Conservation (phyloP, 2,888 invertebrate genomes). For the Caenorhabditis imperialis region DNA sequence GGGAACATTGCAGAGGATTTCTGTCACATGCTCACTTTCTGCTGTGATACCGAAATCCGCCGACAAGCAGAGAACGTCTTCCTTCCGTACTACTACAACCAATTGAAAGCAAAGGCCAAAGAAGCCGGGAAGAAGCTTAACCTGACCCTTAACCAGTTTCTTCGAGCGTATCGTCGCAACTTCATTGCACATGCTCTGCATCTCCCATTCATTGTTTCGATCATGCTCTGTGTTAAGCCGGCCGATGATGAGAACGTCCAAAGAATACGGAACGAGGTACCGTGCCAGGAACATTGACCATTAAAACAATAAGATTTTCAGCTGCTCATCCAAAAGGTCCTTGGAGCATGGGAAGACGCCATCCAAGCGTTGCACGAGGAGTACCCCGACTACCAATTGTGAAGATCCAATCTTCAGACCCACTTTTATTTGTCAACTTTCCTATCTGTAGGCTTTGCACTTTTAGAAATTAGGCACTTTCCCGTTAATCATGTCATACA, state of each 20-base stretch:
- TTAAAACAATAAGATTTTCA: slow-evolving; percentile 9
- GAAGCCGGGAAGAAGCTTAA: slow-evolving; percentile 31
- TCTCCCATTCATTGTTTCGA: slow-evolving; percentile 60
- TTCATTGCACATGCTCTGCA: slow-evolving; percentile 61
- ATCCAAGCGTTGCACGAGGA: slow-evolving; percentile 49
- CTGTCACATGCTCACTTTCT: slow-evolving; percentile 59
- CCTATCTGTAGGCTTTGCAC: background rate
- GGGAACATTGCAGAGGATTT: slow-evolving; percentile 62
- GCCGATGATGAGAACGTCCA: slow-evolving; percentile 33
- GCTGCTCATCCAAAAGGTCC: slow-evolving; percentile 44
- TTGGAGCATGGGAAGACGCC: slow-evolving; percentile 61
- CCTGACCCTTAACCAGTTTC: slow-evolving; percentile 47
- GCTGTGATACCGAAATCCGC: slow-evolving; percentile 49
- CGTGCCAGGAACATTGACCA: background rate
- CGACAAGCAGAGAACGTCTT: slow-evolving; percentile 42
- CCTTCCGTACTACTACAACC: slow-evolving; percentile 51
- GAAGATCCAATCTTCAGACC: background rate
- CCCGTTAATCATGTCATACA: slow-evolving; percentile 38
- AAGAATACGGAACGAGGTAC: slow-evolving; percentile 39
- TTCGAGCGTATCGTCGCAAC: slow-evolving; percentile 53
- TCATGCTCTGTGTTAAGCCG: slow-evolving; percentile 56
- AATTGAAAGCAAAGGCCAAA: slow-evolving; percentile 23
- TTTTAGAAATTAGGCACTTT: background rate
- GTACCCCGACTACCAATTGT: slow-evolving; percentile 49
- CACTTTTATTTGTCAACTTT: background rate